Evolutionary conservation across 2,888 invertebrate genomes (phyloP).

Genomic region (Drosophila recens): DNA sequence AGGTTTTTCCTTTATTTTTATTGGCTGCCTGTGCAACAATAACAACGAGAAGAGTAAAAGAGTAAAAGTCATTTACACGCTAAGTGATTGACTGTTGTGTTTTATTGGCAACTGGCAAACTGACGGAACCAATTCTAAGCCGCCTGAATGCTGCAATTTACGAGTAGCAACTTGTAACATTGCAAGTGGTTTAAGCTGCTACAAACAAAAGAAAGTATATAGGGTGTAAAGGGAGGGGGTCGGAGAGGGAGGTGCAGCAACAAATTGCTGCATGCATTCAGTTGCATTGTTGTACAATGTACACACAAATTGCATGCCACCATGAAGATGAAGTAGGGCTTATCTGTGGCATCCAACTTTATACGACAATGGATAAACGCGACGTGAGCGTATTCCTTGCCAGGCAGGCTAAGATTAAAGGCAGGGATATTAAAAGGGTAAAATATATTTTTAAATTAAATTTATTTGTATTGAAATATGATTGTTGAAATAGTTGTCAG

Average conservation of each 20-base stretch:
- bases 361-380: conserved; percentile 2
- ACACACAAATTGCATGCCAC: conserved; percentile 1
- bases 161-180: conserved; percentile 22
- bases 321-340: not conserved
- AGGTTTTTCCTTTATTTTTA: conserved; percentile 15
- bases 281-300: conserved; percentile 20
- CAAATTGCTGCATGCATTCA: conserved; percentile 18
- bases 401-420: not conserved
- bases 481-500: conserved; percentile 1
- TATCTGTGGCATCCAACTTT: conserved; percentile 21
- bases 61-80: conserved; percentile 21
- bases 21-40: conserved; percentile 26
- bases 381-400: not conserved
- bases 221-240: not conserved
- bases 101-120: conserved; percentile 22
- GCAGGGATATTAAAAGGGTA: not conserved
- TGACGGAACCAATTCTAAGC: conserved; percentile 16
- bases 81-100: conserved; percentile 44
- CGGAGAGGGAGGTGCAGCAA: not conserved
- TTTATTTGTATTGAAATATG: conserved; percentile 8
- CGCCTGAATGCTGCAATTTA: conserved; percentile 10
- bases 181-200: conserved; percentile 16
- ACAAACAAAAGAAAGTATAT: conserved; percentile 26
- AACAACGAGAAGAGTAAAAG: conserved; percentile 1
- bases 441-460: not conserved